Percentiles rank a stretch among this genome's conserved stretches.
Conservation (phyloP, 30 jellyfish, hydroid and myxozoan genomes). For the Rhopilema esculentum region DNA sequence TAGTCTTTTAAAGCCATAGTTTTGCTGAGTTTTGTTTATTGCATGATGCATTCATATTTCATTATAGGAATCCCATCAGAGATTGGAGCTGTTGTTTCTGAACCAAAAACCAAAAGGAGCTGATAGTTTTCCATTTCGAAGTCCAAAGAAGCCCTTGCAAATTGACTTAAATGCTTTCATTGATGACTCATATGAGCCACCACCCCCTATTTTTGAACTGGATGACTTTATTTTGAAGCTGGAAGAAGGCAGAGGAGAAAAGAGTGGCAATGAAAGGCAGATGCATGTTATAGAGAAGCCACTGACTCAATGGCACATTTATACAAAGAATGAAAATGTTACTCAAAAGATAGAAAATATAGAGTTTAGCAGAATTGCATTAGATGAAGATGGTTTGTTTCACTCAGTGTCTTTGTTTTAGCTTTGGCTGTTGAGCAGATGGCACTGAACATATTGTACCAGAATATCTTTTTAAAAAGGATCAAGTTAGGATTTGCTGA, state of each 20-base stretch:
- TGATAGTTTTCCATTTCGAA: conserved; percentile 67
- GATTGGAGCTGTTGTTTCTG: conserved; percentile 50
- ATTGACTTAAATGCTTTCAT: conserved; percentile 60
- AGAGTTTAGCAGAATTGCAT: conserved; percentile 10
- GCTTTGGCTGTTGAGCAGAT: too few relatives aligned
- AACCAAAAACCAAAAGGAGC: conserved; percentile 74
- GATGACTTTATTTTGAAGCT: conserved; percentile 37
- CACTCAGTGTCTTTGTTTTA: background rate
- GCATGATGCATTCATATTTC: too few relatives aligned
- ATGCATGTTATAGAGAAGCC: conserved; percentile 39
- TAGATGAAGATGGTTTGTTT: conserved; percentile 55
- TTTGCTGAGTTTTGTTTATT: too few relatives aligned
- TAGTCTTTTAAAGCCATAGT: too few relatives aligned
- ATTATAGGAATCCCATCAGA: conserved; percentile 47
- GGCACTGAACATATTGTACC: too few relatives aligned
- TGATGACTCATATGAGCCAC: conserved; percentile 73
- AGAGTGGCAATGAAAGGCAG: background rate
- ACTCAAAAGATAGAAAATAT: background rate
- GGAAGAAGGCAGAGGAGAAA: background rate
- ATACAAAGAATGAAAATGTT: conserved; percentile 1
- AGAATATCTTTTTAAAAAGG: too few relatives aligned
- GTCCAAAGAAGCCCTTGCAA: conserved; percentile 47
- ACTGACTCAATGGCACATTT: conserved; percentile 22
- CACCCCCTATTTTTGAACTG: conserved; percentile 61
- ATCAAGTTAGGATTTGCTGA: too few relatives aligned